These are phyloP conservation scores for Tonatia bakeri DNA, from an alignment of 2,113 vertebrate genomes.

Conservation along the genomic window DNA sequence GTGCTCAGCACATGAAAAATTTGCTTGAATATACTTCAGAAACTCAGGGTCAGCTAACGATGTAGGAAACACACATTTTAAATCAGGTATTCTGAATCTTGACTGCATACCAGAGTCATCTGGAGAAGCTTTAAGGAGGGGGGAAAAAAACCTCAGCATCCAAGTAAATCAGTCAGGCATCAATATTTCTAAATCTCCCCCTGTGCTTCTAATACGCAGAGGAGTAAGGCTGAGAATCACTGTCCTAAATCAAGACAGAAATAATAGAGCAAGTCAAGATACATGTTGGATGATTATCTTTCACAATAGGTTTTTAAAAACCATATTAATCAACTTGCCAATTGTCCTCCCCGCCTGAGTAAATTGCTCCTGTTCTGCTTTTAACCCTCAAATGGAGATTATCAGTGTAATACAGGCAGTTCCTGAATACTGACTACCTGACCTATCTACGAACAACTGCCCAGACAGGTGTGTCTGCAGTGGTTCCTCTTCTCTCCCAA, in stretches of 20 bases:
- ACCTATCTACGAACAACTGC: neutral
- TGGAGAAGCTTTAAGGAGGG: neutral
- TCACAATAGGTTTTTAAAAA: neutral
- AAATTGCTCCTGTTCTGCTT: neutral
- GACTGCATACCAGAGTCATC: neutral
- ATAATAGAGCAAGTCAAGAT: neutral
- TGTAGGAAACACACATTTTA: slow-evolving; percentile 1
- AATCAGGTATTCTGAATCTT: neutral
- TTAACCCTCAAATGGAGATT: neutral
- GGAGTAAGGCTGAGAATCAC: neutral
- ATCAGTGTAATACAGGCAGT: neutral
- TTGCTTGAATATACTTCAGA: neutral
- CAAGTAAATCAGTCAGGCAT: neutral
- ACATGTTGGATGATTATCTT: neutral
- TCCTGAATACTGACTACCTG: neutral
- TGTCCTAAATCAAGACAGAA: neutral
- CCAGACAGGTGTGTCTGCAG: neutral
- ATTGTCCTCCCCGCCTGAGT: neutral
- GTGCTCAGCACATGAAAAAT: neutral
- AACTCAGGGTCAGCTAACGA: neutral
- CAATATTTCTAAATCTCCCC: neutral
- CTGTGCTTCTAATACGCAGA: neutral
- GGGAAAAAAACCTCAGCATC: neutral
- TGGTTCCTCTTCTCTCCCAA: neutral
- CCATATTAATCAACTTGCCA: neutral